Base-by-base conservation (phyloP, 2,113 vertebrate species). In the Pluvialis apricaria region DNA sequence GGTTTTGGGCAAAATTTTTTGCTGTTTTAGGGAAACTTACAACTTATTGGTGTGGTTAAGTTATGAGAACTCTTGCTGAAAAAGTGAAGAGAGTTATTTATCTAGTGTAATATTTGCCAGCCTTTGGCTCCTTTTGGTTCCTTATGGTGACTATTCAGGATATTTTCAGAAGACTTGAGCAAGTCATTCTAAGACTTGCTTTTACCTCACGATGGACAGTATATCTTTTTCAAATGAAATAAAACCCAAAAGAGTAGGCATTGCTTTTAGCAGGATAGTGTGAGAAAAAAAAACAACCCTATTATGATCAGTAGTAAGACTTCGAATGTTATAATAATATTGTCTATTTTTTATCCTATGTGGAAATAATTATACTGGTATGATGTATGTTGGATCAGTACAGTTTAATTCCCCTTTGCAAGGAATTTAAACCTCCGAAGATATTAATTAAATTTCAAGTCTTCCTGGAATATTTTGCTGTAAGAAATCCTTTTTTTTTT, bases 401-500 rank as follows among this genome's bases (percentile, higher is more conserved):
- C 4, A 22, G 22, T 26, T 89, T 70, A 38, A 47, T 76, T 75
- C 21, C 9, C 3, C 8, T 65, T 88, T 47, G 42, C 10, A 65
- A 85, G 61, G 51, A 93, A 91, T 71, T 95, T 58, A 36, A 76
- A 4, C 15, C 34, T 62, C 22, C 11, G 21, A 13, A 90, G 79
- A 81, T 94, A 94, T 57, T 90, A 87, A 97, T 89, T 96, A 85
- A 15, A 80, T 82, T 94, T 90, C 49, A 92, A 52, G n/a, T 82
- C 51, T 80, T 70, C 52, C 32, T 55, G 51, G 58, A 92, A 91
- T 88, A 68, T 80, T 32, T 95, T 90, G n/a, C 86, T 94, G 62
- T 34, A 68, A 84, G 18, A 94, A 94, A 52, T 91, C 38, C 47
- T 84, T 20, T 45, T 32, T 36, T n/a, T 38, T 54, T 68, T 34